These are phyloP conservation scores for Ophonus ardosiacus DNA, from an alignment of 2,888 invertebrate genomes.

Conservation along the genomic window DNA sequence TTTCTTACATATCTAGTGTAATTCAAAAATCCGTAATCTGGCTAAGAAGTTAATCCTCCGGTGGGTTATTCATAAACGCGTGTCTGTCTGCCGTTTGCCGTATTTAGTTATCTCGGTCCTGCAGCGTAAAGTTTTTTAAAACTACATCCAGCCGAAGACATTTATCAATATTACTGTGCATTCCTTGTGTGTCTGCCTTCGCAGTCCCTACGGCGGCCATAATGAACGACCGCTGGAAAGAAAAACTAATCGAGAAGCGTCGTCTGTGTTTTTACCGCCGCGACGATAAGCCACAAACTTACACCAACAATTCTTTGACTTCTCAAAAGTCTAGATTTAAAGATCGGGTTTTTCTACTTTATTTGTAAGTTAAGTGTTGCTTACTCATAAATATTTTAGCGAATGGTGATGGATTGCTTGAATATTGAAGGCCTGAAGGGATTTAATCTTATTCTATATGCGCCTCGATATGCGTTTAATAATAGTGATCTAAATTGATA, in stretches of 20 bases:
- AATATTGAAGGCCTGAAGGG: conserved; percentile 9
- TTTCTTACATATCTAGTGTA: background rate
- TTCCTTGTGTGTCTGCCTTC: conserved; percentile 44
- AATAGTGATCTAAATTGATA: background rate
- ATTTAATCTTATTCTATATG: background rate
- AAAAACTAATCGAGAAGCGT: conserved; percentile 59
- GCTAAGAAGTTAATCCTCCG: conserved; percentile 54
- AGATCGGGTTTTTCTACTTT: conserved; percentile 30
- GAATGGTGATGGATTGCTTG: conserved; percentile 22
- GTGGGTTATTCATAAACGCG: conserved; percentile 60
- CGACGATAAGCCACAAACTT: conserved; percentile 58
- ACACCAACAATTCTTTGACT: conserved; percentile 57
- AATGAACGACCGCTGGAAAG: conserved; percentile 55
- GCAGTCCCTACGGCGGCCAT: conserved; percentile 46
- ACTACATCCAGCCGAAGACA: conserved; percentile 63
- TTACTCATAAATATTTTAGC: conserved; percentile 33
- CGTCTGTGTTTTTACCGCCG: conserved; percentile 54
- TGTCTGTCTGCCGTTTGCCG: conserved; percentile 51
- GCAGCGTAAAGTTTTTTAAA: conserved; percentile 63
- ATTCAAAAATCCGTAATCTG: conserved; percentile 19
- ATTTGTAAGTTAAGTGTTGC: conserved; percentile 22
- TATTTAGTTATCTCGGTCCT: conserved; percentile 62
- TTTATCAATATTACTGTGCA: conserved; percentile 64
- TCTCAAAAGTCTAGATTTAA: conserved; percentile 59
- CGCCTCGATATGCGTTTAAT: background rate